Evolutionary conservation across 92 coral and sea anemone species (phyloP).

Genomic region (Actinostola sp.): DNA sequence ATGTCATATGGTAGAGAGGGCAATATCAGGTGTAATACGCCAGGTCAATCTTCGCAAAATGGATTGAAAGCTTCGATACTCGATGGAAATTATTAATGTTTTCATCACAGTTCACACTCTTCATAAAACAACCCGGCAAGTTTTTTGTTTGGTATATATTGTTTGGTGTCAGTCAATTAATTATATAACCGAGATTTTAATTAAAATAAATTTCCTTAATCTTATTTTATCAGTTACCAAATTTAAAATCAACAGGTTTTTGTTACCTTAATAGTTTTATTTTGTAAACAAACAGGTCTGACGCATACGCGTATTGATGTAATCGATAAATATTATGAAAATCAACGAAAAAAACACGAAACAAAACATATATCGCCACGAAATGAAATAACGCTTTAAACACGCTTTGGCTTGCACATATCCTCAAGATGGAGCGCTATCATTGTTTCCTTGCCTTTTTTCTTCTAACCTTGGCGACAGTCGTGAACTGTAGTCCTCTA

Average conservation of each 20-base stretch:
- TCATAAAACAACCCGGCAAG: no score
- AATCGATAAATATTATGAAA: conserved; percentile 9
- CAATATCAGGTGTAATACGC: no score
- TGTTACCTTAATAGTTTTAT: not conserved
- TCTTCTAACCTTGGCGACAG: not conserved
- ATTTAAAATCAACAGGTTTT: conserved; percentile 8
- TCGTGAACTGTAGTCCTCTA: not conserved
- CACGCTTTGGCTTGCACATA: not conserved
- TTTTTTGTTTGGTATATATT: no score
- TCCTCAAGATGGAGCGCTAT: not conserved
- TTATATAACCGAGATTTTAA: no score
- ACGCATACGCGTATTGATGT: conserved; percentile 2
- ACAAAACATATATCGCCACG: not conserved
- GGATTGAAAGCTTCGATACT: no score
- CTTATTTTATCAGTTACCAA: no score
- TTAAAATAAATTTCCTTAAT: no score
- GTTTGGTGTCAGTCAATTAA: no score
- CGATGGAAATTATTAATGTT: no score
- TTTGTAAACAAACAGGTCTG: conserved; percentile 25
- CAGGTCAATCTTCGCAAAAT: no score
- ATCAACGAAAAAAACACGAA: not conserved
- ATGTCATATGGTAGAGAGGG: no score
- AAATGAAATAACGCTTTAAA: not conserved
- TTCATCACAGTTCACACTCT: no score
- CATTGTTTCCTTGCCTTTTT: not conserved